These are phyloP conservation scores for Pinna nobilis DNA, from an alignment of 1,140 invertebrate genomes.

Conservation along the genomic window DNA sequence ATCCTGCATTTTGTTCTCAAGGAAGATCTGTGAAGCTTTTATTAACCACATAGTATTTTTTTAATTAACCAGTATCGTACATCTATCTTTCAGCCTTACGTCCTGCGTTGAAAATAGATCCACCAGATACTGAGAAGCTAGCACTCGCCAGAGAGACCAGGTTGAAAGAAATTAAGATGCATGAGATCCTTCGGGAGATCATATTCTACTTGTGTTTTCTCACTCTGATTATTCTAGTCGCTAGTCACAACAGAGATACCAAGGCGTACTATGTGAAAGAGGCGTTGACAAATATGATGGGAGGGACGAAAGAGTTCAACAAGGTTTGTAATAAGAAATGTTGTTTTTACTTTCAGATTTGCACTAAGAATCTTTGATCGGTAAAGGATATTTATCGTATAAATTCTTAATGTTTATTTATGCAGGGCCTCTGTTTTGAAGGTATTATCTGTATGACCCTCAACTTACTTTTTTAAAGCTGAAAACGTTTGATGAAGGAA, in stretches of 20 bases:
- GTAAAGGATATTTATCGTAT: too few relatives aligned
- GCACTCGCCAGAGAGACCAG: conserved; percentile 39
- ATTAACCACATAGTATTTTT: too few relatives aligned
- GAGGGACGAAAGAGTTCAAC: conserved; percentile 9
- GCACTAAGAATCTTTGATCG: not conserved
- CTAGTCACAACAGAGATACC: conserved; percentile 68
- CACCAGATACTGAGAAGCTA: conserved; percentile 36
- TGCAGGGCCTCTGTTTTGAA: too few relatives aligned
- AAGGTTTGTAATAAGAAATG: conserved; percentile 23
- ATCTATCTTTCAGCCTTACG: conserved; percentile 31
- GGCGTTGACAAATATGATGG: conserved; percentile 37
- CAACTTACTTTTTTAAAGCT: too few relatives aligned
- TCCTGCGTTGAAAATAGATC: conserved; percentile 34
- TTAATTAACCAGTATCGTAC: too few relatives aligned
- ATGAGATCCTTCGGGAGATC: conserved; percentile 66
- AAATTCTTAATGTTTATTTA: too few relatives aligned
- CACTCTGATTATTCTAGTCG: conserved; percentile 67
- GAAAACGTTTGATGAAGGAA: too few relatives aligned
- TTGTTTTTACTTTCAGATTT: not conserved
- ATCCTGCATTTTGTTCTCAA: too few relatives aligned
- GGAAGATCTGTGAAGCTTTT: too few relatives aligned
- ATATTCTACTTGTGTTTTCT: conserved; percentile 71
- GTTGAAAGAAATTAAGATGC: conserved; percentile 54
- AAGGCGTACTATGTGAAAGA: conserved; percentile 59
- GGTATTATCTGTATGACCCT: too few relatives aligned